A percentile compares a stretch with the other conserved stretches of the same genome.
Conservation (phyloP, 2,113 vertebrate species). For the human (Homo sapiens) region GRCh38 chr3:184200001-184200500, state of each 20-base stretch:
- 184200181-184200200: background rate
- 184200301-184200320: background rate
- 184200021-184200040: too few species aligned
- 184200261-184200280: background rate
- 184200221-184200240: constrained; percentile 53
- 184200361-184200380: too few species aligned
- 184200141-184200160: background rate
- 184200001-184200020: too few species aligned
- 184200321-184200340: background rate
- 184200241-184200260: constrained; percentile 33
- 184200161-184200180: background rate
- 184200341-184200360: background rate
- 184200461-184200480: too few species aligned
- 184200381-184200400: too few species aligned
- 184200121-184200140: background rate
- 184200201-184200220: constrained; percentile 37
- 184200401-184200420: too few species aligned
- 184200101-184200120: background rate
- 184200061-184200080: too few species aligned
- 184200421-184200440: too few species aligned
- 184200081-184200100: fast-evolving
- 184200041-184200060: too few species aligned
- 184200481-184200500: too few species aligned
- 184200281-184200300: constrained; percentile 51
- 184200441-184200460: too few species aligned